These are phyloP conservation scores for Actenoides lindsayi DNA, from an alignment of 2,113 vertebrate genomes.

Conservation along the genomic window DNA sequence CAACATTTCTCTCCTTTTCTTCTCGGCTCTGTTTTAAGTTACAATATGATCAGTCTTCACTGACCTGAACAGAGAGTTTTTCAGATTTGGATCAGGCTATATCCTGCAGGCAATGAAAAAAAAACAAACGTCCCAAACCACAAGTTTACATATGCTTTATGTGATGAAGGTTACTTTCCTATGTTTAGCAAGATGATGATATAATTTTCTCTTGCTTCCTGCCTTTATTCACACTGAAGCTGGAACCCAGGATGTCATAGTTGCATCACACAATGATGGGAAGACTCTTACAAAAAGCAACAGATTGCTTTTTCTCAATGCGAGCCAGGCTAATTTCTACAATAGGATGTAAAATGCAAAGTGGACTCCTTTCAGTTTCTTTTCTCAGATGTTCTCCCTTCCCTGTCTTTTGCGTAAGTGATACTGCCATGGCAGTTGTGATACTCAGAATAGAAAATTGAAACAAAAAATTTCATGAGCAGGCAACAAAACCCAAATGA, in stretches of 20 bases:
- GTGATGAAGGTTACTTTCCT: not conserved
- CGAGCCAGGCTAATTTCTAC: not conserved
- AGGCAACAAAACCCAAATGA: not conserved
- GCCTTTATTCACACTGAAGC: not conserved
- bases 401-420: not conserved
- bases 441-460: not conserved
- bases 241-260: not conserved
- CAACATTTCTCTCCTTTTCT: not conserved
- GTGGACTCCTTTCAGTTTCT: slow-evolving; percentile 11
- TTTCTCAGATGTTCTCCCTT: not conserved
- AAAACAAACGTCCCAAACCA: not conserved
- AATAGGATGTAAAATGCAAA: not conserved
- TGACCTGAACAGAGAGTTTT: not conserved
- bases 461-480: not conserved
- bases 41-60: not conserved
- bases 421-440: not conserved
- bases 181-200: not conserved
- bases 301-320: fast-evolving
- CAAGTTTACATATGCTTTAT: not conserved
- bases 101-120: not conserved
- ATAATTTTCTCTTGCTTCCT: not conserved
- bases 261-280: not conserved
- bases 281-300: not conserved
- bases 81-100: not conserved
- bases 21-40: not conserved